Evolutionary conservation across 2,113 vertebrate genomes (phyloP).

Genomic region (Archocentrus centrarchus): DNA sequence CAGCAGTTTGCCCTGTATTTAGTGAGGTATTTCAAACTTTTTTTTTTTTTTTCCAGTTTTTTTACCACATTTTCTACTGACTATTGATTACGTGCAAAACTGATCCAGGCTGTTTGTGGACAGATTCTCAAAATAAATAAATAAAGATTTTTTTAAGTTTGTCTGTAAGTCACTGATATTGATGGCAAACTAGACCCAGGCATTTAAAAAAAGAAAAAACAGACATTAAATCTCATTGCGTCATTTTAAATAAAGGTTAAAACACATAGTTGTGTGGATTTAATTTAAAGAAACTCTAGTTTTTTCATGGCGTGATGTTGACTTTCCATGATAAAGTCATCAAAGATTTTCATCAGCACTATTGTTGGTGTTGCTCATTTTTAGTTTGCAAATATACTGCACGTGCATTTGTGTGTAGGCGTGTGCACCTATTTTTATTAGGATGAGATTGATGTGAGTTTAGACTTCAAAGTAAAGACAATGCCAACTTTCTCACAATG

Average conservation of each 20-base stretch:
- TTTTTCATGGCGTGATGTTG: not conserved
- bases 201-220: not conserved
- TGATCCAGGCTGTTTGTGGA: not conserved
- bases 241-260: not conserved
- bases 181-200: not conserved
- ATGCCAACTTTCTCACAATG: not conserved
- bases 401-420: not conserved
- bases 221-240: not conserved
- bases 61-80: too few relatives aligned
- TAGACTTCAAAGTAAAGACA: not conserved
- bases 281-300: not conserved
- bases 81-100: accelerated
- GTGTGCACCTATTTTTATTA: not conserved
- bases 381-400: not conserved
- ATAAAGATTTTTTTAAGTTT: not conserved
- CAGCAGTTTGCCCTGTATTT: not conserved
- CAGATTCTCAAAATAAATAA: not conserved
- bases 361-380: not conserved
- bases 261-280: not conserved
- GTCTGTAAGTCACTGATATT: not conserved
- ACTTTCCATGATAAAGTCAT: too few relatives aligned
- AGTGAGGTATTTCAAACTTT: not conserved
- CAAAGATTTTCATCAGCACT: not conserved
- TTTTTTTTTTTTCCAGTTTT: not conserved
- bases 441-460: accelerated